A percentile compares a stretch with the other conserved stretches of the same genome.
These are phyloP conservation scores for Actinemys pallida DNA, from an alignment of 2,113 vertebrate genomes.

Conservation along the genomic window DNA sequence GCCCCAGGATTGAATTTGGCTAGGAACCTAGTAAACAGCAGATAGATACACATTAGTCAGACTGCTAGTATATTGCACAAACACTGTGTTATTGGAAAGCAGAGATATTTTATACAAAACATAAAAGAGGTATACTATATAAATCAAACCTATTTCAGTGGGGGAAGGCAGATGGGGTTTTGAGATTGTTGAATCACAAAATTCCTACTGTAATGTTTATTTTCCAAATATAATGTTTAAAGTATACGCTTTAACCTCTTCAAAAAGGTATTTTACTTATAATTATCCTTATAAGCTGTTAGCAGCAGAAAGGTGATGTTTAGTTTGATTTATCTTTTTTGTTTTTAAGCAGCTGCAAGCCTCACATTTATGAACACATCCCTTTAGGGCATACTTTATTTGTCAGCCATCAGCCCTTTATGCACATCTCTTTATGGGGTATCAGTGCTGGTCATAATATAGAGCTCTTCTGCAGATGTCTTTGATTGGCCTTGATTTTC, in stretches of 20 bases:
- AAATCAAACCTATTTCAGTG: background rate
- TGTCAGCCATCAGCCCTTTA: background rate
- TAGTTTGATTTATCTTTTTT: background rate
- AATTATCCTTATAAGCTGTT: background rate
- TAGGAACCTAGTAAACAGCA: background rate
- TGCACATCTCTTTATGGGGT: background rate
- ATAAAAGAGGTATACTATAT: fast-evolving
- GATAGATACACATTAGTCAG: fast-evolving
- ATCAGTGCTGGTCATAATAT: background rate
- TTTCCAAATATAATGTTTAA: background rate
- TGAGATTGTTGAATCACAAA: background rate
- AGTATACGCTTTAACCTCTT: background rate
- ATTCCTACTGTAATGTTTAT: background rate
- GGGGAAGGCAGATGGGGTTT: background rate
- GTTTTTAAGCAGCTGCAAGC: constrained; percentile 1
- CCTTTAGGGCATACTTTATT: background rate
- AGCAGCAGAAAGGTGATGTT: background rate
- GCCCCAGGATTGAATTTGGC: background rate
- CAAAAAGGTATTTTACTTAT: background rate
- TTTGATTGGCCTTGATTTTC: background rate
- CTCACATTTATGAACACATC: background rate
- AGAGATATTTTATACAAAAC: fast-evolving
- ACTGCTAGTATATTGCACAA: background rate
- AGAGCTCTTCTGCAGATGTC: background rate
- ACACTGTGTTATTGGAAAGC: background rate